Evolutionary conservation across 1,140 invertebrate genomes (phyloP), one percentile per base, ranked within the genome.

Genomic region (Drosophila chauvacae): DNA sequence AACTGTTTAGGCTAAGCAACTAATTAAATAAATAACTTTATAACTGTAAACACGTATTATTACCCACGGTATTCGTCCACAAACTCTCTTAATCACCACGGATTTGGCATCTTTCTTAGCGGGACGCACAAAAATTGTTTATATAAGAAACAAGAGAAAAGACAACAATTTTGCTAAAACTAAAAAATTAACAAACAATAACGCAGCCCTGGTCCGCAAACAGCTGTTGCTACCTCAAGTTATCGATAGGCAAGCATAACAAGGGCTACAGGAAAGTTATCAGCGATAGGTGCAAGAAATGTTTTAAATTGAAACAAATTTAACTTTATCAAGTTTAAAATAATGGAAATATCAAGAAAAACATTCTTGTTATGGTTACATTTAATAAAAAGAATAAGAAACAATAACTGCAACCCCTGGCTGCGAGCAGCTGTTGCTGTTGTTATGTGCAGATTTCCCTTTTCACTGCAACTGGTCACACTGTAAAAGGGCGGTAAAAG

Each of bases 1-100:
- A 85, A 50, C 45, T 30, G 70, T 66, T 78, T 77, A 72, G 66
- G 41, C n/a, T 72, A 59, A 72, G 70, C 37, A 30, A 42, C 37
- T 63, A 41, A 47, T 18, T 16, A 14, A 74, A 74, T 55, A 74
- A 74, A 74, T 10, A 37, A 37, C 35, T 37, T 11, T 13, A 37
- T 3, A 74, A 47, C 13, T 33, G 39, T 33, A 39, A 20, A 35
- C 37, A 23, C 11, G 10, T 37, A 14, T 13, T 23, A 48, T 26
- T 6, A 11, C 4, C 11, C 28, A 6, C 14, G 4, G 16, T 1
- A 11, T 64, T 18, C 23, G 4, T 6, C 9, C 7, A 5, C 13
- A 13, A 28, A 37, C 45, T 60, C 37, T 55, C 48, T 20, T 28
- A 11, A 20, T 18, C n/a, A 35, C 23, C 7, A 16, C 42, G 1